phyloP scores from a whole-genome alignment of 2,113 vertebrate species.

The Eira barbara region DNA sequence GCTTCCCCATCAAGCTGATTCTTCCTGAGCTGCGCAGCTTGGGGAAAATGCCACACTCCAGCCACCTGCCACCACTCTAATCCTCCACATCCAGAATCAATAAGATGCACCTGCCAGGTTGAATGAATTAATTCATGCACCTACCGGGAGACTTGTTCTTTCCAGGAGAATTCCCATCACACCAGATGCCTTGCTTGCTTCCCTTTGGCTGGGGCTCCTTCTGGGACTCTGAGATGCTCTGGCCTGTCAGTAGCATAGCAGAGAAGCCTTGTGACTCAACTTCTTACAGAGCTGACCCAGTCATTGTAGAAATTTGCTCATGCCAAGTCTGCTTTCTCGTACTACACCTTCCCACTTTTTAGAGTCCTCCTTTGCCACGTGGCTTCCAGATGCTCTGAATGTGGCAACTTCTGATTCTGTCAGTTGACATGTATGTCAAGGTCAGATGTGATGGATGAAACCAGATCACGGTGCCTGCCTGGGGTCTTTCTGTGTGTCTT shows the following conservation, averaged over 20 bases:
- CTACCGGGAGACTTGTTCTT: not conserved
- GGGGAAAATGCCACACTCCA: not conserved
- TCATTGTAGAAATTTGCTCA: not conserved
- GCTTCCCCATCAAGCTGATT: not conserved
- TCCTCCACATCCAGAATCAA: not conserved
- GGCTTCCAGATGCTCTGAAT: not conserved
- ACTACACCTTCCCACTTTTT: not conserved
- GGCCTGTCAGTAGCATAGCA: rapidly evolving
- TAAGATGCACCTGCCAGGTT: not conserved
- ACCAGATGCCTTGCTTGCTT: not conserved
- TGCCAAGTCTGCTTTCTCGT: not conserved
- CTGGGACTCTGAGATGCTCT: not conserved
- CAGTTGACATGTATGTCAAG: not conserved
- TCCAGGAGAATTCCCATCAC: not conserved
- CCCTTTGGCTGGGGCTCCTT: not conserved
- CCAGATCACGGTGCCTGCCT: not conserved
- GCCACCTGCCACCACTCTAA: not conserved
- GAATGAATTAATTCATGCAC: not conserved
- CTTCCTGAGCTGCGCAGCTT: not conserved
- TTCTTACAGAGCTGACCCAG: not conserved
- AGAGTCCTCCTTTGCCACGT: not conserved
- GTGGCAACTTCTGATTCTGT: not conserved
- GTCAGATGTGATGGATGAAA: not conserved
- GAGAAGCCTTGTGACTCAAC: not conserved
- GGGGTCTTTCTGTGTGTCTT: not conserved